These are phyloP conservation scores for Pantala flavescens DNA, from an alignment of 1,140 invertebrate genomes.

Conservation along the genomic window DNA sequence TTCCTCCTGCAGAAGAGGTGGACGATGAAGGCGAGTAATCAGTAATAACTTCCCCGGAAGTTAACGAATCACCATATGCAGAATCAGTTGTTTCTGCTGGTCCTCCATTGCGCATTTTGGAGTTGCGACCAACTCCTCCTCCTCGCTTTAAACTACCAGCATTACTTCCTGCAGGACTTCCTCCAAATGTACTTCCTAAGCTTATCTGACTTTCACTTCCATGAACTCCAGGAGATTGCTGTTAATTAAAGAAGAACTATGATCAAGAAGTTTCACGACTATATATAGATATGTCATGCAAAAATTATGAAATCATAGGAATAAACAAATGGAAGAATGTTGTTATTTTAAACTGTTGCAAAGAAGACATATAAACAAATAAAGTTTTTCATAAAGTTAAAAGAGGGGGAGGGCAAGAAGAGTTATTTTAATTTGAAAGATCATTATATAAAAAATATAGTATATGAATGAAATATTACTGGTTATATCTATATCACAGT, in stretches of 20 bases:
- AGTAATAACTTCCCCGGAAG: not conserved
- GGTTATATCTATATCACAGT: no score
- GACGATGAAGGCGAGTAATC: not conserved
- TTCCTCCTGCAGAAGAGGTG: not conserved
- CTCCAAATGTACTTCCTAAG: conserved; percentile 10
- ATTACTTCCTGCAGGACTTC: conserved; percentile 12
- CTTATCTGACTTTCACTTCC: conserved; percentile 17
- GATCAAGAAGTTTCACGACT: no score
- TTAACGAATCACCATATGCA: not conserved
- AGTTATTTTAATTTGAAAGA: no score
- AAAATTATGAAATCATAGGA: no score
- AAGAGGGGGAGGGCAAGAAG: no score
- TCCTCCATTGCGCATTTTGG: not conserved
- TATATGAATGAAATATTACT: no score
- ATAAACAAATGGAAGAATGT: no score
- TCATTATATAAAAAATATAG: no score
- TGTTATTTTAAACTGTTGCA: no score
- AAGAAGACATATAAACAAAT: no score
- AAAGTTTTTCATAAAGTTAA: no score
- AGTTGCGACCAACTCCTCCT: not conserved
- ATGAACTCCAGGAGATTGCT: conserved; percentile 3
- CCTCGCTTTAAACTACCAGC: conserved; percentile 22
- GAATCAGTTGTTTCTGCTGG: not conserved
- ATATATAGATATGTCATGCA: no score
- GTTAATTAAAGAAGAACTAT: not conserved